Evolutionary conservation across 2,888 invertebrate genomes (phyloP).

Genomic region (Drosophila antonietae): DNA sequence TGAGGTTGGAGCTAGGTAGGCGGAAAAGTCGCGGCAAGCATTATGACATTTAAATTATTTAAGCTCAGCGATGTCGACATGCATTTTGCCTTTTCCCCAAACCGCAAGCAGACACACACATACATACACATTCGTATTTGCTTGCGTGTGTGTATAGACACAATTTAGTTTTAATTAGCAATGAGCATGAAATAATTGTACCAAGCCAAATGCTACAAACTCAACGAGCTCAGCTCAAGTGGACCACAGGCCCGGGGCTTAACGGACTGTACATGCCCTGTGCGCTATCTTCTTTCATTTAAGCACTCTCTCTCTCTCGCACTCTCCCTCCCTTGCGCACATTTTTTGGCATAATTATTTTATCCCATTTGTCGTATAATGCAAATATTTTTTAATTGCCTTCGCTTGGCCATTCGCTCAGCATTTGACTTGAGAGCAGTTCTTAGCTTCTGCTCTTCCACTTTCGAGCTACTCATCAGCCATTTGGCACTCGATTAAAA

Average conservation of each 20-base stretch:
- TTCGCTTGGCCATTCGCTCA: conserved; percentile 26
- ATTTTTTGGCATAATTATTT: conserved; percentile 73
- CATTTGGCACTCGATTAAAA: conserved; percentile 56
- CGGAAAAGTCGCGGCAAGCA: conserved; percentile 47
- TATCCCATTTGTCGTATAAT: conserved; percentile 47
- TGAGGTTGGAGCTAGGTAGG: neutral
- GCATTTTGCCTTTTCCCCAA: conserved; percentile 63
- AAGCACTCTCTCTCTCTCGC: neutral
- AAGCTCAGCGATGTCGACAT: conserved; percentile 57
- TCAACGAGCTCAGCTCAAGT: conserved; percentile 64
- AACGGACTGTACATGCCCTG: conserved; percentile 15
- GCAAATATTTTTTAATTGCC: conserved; percentile 75
- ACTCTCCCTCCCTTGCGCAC: conserved; percentile 13
- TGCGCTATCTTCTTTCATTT: neutral
- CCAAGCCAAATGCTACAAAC: conserved; percentile 67
- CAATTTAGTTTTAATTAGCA: conserved; percentile 80
- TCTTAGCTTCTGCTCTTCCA: conserved; percentile 20
- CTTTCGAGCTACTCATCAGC: conserved; percentile 5
- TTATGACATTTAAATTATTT: conserved; percentile 71
- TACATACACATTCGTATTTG: neutral
- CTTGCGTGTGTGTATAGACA: conserved; percentile 50
- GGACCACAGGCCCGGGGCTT: conserved; percentile 43
- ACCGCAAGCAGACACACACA: conserved; percentile 37
- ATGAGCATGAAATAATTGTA: conserved; percentile 78
- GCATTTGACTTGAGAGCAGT: conserved; percentile 46